phyloP scores from a whole-genome alignment of 2,888 invertebrate genomes.

The Drepanosiphum platanoidis region DNA sequence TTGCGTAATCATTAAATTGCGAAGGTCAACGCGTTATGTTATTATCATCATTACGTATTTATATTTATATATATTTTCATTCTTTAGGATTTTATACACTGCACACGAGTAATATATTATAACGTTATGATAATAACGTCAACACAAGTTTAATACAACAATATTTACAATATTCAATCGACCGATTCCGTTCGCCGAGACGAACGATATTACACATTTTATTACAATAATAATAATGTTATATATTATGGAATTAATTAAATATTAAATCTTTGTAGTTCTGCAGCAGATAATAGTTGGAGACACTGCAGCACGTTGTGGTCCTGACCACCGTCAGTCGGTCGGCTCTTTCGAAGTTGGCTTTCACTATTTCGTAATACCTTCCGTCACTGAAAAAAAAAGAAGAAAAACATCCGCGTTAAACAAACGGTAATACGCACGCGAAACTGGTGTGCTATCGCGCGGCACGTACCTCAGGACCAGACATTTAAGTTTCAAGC shows the following conservation, averaged over 20 bases:
- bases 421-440: neutral
- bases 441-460: neutral
- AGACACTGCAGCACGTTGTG: slow-evolving; percentile 94
- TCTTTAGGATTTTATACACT: slow-evolving; percentile 10
- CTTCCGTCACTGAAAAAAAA: slow-evolving; percentile 86
- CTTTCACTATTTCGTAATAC: slow-evolving; percentile 98
- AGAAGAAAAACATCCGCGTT: neutral
- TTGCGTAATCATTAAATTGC: slow-evolving; percentile 36
- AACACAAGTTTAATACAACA: neutral
- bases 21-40: slow-evolving; percentile 31
- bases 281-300: slow-evolving; percentile 89
- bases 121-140: neutral
- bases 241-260: slow-evolving; percentile 70
- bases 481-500: slow-evolving; percentile 89
- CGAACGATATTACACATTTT: no score
- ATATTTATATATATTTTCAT: neutral
- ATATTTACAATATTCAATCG: slow-evolving; percentile 37
- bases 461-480: slow-evolving; percentile 79
- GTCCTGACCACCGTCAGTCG: slow-evolving; percentile 95
- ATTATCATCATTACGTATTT: neutral
- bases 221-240: neutral
- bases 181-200: no score
- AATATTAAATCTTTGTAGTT: slow-evolving; percentile 96
- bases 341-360: slow-evolving; percentile 98
- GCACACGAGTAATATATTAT: no score